Percentiles rank a stretch among this genome's conserved stretches.
Evolutionary conservation across 2,888 invertebrate species (phyloP).

Genomic region (Nasonovia ribisnigri): DNA sequence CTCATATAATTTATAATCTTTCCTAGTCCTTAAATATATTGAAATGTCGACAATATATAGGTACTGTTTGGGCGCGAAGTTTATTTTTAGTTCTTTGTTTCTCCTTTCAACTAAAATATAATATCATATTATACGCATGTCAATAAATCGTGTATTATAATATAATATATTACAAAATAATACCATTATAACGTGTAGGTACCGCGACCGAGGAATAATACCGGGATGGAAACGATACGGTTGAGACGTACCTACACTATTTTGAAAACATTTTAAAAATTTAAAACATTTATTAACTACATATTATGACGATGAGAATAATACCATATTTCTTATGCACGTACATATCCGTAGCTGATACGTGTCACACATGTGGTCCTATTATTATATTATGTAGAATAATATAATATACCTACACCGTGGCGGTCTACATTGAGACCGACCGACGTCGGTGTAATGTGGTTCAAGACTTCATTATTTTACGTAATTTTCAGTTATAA

Average conservation of each 20-base stretch:
- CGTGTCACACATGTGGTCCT: background rate
- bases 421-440: background rate
- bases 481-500: background rate
- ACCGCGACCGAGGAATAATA: background rate
- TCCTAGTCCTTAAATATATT: background rate
- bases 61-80: background rate
- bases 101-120: background rate
- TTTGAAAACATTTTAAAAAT: background rate
- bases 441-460: background rate
- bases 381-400: background rate
- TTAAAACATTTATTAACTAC: background rate
- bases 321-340: background rate
- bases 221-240: background rate
- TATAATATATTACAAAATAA: background rate
- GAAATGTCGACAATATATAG: background rate
- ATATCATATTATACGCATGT: background rate
- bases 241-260: background rate
- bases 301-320: background rate
- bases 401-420: background rate
- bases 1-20: background rate
- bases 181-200: background rate
- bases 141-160: background rate
- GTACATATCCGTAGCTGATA: background rate
- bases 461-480: background rate
- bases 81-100: background rate